A percentile compares a stretch with the other conserved stretches of the same genome.
Evolutionary conservation across 2,888 invertebrate species (phyloP).

Genomic region (Cheilosia soror): DNA sequence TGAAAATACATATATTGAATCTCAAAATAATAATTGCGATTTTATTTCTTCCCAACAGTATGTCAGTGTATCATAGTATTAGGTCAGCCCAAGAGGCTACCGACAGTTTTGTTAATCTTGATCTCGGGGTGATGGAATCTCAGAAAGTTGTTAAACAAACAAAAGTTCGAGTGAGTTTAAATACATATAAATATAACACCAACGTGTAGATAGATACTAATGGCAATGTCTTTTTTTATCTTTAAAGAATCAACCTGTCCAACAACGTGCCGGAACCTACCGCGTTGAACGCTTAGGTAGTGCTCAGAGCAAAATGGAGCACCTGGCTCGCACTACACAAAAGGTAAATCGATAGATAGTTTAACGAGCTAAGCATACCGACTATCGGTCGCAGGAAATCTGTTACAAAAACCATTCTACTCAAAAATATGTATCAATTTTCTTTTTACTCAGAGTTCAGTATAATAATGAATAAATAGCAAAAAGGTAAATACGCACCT

Average conservation of each 20-base stretch:
- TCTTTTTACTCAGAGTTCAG: too few species aligned
- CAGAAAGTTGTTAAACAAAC: slow-evolving; percentile 65
- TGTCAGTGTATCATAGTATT: slow-evolving; percentile 84
- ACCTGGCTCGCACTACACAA: slow-evolving; percentile 80
- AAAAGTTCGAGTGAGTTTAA: slow-evolving; percentile 66
- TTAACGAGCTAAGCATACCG: background rate
- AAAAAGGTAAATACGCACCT: too few species aligned
- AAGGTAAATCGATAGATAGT: slow-evolving; percentile 78
- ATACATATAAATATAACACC: background rate
- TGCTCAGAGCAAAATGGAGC: slow-evolving; percentile 81
- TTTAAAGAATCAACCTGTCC: slow-evolving; percentile 70
- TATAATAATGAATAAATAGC: too few species aligned
- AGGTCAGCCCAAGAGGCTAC: slow-evolving; percentile 80
- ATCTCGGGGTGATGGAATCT: slow-evolving; percentile 79
- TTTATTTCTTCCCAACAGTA: slow-evolving; percentile 77
- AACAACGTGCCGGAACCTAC: slow-evolving; percentile 74
- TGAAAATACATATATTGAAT: slow-evolving; percentile 15
- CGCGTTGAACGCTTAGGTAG: slow-evolving; percentile 80
- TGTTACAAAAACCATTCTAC: too few species aligned
- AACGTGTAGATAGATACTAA: too few species aligned
- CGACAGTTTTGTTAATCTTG: slow-evolving; percentile 81
- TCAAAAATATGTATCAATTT: too few species aligned
- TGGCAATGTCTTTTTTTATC: background rate
- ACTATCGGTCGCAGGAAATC: too few species aligned
- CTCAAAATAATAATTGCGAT: background rate